phyloP scores from a whole-genome alignment of 2,797 vertebrate genomes.

The Aeoliscus strigatus region DNA sequence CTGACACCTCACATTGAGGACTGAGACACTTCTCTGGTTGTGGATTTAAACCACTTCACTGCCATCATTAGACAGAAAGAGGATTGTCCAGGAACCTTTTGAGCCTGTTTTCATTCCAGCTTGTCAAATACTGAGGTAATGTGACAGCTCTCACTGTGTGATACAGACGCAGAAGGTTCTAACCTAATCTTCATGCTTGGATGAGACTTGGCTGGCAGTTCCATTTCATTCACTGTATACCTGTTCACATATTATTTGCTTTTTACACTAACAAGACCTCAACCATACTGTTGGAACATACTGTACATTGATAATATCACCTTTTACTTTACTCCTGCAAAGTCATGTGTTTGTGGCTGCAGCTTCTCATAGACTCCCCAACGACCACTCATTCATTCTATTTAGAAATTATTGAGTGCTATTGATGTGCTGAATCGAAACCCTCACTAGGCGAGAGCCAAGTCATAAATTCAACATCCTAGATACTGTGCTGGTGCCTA shows the following conservation, averaged over 20 bases:
- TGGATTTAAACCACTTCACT: constrained; percentile 9
- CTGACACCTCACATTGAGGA: constrained; percentile 65
- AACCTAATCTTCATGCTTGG: no score
- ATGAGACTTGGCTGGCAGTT: neutral
- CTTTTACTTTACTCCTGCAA: no score
- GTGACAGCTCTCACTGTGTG: no score
- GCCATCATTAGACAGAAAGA: constrained; percentile 11
- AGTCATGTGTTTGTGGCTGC: no score
- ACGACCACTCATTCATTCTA: constrained; percentile 47
- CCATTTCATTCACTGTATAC: no score
- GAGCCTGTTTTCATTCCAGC: no score
- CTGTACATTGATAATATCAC: no score
- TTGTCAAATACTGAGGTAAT: no score
- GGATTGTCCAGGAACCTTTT: constrained; percentile 4
- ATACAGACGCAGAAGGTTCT: no score
- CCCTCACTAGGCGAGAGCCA: constrained; percentile 26
- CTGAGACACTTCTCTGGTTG: constrained; percentile 38
- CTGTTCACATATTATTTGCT: no score
- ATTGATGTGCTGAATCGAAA: constrained; percentile 53
- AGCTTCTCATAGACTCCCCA: constrained; percentile 34
- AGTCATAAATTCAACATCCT: constrained; percentile 49
- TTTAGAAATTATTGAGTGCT: constrained; percentile 51
- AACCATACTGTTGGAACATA: no score
- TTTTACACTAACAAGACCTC: no score
- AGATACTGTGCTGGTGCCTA: constrained; percentile 26